Evolutionary conservation across 1,140 invertebrate genomes (phyloP).

Genomic region (Colletes latitarsis): DNA sequence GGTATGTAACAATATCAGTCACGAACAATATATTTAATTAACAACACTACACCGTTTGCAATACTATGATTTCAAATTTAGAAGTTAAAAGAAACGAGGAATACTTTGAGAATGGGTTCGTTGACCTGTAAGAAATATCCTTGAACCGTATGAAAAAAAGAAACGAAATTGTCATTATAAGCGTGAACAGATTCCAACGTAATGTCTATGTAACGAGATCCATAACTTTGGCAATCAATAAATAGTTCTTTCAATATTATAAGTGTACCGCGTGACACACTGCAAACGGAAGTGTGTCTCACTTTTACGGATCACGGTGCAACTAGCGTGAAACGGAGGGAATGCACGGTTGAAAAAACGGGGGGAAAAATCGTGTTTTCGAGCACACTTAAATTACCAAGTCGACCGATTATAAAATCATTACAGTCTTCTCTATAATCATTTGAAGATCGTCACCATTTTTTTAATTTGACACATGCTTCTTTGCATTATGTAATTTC

Average conservation of each 20-base stretch:
- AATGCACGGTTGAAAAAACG: neutral
- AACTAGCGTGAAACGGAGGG: conserved; percentile 34
- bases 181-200: no score
- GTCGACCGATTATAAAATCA: neutral
- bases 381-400: neutral
- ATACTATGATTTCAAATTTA: no score
- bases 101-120: no score
- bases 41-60: neutral
- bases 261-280: neutral
- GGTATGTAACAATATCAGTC: conserved; percentile 27
- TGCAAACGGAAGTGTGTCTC: conserved; percentile 8
- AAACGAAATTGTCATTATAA: no score
- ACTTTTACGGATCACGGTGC: conserved; percentile 1
- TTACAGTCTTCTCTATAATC: neutral
- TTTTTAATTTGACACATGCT: no score
- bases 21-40: neutral
- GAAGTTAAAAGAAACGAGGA: no score
- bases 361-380: neutral
- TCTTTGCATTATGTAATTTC: no score
- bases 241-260: neutral
- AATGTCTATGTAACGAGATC: no score
- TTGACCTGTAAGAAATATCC: no score
- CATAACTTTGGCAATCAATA: neutral
- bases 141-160: no score
- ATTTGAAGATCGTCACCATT: no score